Conservation (phyloP, 2,797 vertebrate genomes). For the Paedocypris micromegethes region DNA sequence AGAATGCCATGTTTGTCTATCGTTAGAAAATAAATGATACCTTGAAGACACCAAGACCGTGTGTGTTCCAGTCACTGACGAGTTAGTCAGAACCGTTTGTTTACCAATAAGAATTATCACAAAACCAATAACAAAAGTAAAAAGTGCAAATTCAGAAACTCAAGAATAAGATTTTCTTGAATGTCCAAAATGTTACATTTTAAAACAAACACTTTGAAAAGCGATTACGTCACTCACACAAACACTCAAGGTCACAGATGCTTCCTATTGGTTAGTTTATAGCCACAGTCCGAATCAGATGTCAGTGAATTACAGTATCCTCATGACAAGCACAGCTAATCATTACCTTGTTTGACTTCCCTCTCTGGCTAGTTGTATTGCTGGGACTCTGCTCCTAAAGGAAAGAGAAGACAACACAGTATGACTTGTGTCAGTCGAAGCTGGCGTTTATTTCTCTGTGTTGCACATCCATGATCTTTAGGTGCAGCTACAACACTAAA, state of each 20-base stretch:
- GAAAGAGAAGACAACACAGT: conserved; percentile 18
- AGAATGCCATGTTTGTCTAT: conserved; percentile 8
- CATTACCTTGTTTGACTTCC: conserved; percentile 63
- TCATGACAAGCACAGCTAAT: background rate
- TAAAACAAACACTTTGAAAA: too few species aligned
- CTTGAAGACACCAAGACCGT: background rate
- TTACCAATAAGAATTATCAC: too few species aligned
- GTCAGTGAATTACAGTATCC: background rate
- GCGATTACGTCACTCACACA: too few species aligned
- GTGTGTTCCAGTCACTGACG: too few species aligned
- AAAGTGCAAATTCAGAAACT: too few species aligned
- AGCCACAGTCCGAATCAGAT: background rate
- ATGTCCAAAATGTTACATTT: too few species aligned
- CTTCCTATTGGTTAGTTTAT: conserved; percentile 1
- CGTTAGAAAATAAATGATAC: background rate
- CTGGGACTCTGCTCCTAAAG: conserved; percentile 51
- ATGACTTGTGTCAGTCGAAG: too few species aligned
- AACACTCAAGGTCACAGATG: background rate
- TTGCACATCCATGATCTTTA: background rate
- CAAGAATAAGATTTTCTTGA: too few species aligned
- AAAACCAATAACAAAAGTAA: too few species aligned
- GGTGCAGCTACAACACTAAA: too few species aligned
- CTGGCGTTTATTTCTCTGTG: too few species aligned
- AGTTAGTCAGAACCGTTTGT: too few species aligned
- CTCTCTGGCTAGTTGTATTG: conserved; percentile 48